These are phyloP conservation scores for Didymodactylos carnosus DNA, from an alignment of 2,888 invertebrate species.

Conservation along the genomic window DNA sequence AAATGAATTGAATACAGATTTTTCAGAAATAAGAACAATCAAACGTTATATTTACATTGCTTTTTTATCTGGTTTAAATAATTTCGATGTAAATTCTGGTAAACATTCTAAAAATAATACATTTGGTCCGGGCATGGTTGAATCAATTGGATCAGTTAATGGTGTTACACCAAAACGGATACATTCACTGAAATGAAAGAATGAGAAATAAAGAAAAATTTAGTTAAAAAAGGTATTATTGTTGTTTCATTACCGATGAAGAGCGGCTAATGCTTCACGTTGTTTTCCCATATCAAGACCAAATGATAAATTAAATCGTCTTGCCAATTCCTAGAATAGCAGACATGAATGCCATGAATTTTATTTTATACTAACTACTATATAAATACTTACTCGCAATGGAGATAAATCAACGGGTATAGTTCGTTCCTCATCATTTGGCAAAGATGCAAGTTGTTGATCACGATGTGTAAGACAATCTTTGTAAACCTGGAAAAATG, in stretches of 20 bases:
- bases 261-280: conserved; percentile 80
- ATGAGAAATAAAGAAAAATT: background rate
- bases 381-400: background rate
- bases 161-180: background rate
- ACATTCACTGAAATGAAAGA: background rate
- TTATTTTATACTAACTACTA: background rate
- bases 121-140: conserved; percentile 38
- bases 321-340: conserved; percentile 61
- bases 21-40: no score
- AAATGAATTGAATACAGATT: background rate
- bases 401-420: background rate
- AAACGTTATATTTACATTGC: conserved; percentile 49
- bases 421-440: background rate
- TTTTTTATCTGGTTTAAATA: conserved; percentile 83
- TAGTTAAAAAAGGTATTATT: background rate
- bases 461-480: background rate
- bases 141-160: background rate
- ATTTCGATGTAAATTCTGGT: conserved; percentile 80
- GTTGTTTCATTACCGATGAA: conserved; percentile 44
- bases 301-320: conserved; percentile 84
- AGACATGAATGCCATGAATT: background rate
- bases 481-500: background rate
- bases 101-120: conserved; percentile 80
- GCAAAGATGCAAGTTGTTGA: background rate
- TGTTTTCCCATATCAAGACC: conserved; percentile 88